Evolutionary conservation across 1,140 invertebrate species (phyloP).

Genomic region (Psix sp.): DNA sequence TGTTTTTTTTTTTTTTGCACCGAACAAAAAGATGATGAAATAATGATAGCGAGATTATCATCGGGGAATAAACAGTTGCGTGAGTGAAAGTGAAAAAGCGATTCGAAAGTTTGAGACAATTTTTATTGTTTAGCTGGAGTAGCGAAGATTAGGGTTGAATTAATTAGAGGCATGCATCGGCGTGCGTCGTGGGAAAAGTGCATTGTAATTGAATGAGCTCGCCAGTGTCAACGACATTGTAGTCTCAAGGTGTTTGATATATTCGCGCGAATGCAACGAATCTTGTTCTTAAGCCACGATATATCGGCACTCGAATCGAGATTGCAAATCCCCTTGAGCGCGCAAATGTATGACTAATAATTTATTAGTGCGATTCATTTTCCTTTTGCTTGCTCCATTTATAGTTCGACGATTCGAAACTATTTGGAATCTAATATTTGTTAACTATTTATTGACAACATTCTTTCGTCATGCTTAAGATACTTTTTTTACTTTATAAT

Average conservation of each 20-base stretch:
- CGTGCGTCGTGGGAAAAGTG: slow-evolving; percentile 47
- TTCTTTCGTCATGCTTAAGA: no score
- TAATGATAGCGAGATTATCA: no score
- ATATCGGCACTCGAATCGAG: slow-evolving; percentile 23
- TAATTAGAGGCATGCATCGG: slow-evolving; percentile 48
- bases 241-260: slow-evolving; percentile 45
- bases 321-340: slow-evolving; percentile 22
- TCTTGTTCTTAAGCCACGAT: slow-evolving; percentile 27
- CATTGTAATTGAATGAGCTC: slow-evolving; percentile 49
- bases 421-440: no score
- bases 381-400: no score
- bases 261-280: no score
- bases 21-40: no score
- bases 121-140: slow-evolving; percentile 34
- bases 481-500: no score
- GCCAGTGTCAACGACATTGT: slow-evolving; percentile 56
- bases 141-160: slow-evolving; percentile 50
- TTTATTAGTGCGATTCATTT: no score
- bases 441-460: no score
- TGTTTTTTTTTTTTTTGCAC: no score
- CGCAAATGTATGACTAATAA: slow-evolving; percentile 9
- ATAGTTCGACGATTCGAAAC: no score
- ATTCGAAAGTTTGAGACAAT: slow-evolving; percentile 51
- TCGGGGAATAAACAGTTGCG: no score
- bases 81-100: slow-evolving; percentile 45